Evolutionary conservation across 2,888 invertebrate genomes (phyloP).

Genomic region (Embidobia sp.): DNA sequence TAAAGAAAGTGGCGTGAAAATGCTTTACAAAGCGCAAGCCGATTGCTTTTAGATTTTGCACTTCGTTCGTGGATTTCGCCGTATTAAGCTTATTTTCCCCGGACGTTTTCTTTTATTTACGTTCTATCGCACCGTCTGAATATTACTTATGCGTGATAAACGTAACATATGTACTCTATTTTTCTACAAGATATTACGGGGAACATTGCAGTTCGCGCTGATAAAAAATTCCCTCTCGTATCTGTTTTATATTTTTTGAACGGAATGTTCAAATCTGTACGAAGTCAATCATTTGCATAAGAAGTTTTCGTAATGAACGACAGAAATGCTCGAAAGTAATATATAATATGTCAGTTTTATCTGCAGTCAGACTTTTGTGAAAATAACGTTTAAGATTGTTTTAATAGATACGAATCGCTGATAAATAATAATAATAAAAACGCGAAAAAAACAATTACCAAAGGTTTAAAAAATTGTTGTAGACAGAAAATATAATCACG

Average conservation of each 20-base stretch:
- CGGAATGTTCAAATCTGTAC: not conserved
- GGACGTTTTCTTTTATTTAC: constrained; percentile 50
- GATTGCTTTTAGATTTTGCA: constrained; percentile 32
- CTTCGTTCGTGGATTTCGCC: constrained; percentile 23
- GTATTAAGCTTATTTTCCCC: constrained; percentile 40
- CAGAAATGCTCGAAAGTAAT: no score
- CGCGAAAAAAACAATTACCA: no score
- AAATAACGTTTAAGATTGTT: no score
- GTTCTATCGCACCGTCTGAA: constrained; percentile 41
- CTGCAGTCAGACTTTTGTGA: no score
- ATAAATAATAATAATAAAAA: no score
- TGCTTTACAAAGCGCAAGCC: not conserved
- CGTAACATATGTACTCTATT: constrained; percentile 55
- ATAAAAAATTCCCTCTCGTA: constrained; percentile 28
- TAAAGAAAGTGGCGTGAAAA: no score
- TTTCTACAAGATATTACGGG: constrained; percentile 40
- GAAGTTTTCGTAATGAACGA: no score
- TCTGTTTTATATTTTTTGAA: constrained; percentile 16
- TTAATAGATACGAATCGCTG: no score
- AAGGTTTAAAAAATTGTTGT: no score
- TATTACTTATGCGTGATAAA: constrained; percentile 54
- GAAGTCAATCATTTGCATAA: no score
- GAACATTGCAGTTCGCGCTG: constrained; percentile 35
- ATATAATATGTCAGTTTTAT: no score
- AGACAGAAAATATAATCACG: no score